Conservation (phyloP, 2,113 vertebrate species). For the Myanophis thanlyinensis region DNA sequence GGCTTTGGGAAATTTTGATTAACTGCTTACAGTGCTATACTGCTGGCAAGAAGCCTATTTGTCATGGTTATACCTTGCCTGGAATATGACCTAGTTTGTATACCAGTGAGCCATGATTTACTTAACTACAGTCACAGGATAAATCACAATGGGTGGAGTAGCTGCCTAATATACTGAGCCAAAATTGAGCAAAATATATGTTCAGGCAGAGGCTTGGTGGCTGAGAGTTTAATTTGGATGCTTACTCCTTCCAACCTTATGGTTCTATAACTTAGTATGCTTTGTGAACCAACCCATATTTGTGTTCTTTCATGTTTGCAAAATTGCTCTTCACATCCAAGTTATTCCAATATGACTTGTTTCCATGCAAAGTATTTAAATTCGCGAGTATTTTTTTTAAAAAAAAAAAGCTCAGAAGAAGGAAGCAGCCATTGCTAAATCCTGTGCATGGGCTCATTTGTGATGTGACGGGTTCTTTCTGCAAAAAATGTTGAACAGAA, state of each 20-base stretch:
- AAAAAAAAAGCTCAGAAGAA: background rate
- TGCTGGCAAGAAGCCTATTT: background rate
- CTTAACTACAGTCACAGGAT: background rate
- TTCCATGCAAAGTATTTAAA: background rate
- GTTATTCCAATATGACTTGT: background rate
- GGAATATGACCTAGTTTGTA: background rate
- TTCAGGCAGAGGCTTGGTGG: background rate
- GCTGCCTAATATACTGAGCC: background rate
- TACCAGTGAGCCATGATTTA: background rate
- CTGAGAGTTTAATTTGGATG: background rate
- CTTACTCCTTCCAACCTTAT: background rate
- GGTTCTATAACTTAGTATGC: background rate
- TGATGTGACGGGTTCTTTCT: background rate
- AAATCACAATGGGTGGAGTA: background rate
- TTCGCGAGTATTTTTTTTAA: background rate
- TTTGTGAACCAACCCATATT: background rate
- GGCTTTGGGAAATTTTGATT: background rate
- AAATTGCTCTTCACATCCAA: background rate
- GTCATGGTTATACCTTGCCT: background rate
- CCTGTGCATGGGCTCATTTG: background rate
- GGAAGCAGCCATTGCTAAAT: background rate
- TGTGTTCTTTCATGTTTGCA: background rate
- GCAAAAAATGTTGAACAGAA: background rate
- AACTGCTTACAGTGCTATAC: background rate
- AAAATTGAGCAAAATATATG: background rate